Evolutionary conservation across 2,888 invertebrate species (phyloP).

Genomic region (Ethmia dodecea): DNA sequence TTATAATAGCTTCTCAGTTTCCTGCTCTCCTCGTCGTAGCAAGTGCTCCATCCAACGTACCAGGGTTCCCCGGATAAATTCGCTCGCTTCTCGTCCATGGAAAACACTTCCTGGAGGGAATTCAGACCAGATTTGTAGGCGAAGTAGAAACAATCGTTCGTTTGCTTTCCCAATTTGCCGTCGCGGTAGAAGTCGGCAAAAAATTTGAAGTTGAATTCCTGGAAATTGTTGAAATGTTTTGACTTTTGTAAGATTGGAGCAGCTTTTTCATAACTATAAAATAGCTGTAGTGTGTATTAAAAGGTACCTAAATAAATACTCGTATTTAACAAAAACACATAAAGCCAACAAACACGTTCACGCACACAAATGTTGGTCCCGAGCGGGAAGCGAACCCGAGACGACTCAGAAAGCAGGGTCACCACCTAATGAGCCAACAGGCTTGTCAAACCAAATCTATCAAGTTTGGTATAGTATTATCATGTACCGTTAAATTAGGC

Average conservation of each 20-base stretch:
- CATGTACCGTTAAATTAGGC: no score
- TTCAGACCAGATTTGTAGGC: constrained; percentile 93
- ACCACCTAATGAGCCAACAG: no score
- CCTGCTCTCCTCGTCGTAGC: constrained; percentile 89
- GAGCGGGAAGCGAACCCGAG: no score
- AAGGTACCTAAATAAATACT: no score
- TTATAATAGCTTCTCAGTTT: constrained; percentile 86
- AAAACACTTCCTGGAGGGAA: constrained; percentile 87
- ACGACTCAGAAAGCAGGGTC: no score
- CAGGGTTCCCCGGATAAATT: constrained; percentile 81
- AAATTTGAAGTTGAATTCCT: constrained; percentile 88
- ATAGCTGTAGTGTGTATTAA: no score
- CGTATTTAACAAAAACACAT: no score
- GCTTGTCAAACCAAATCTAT: no score
- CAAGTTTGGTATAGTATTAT: no score
- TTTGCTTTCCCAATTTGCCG: constrained; percentile 68
- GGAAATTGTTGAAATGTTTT: constrained; percentile 9
- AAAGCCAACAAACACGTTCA: no score
- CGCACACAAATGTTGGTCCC: no score
- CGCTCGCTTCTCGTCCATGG: constrained; percentile 86
- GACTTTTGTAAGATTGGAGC: neutral
- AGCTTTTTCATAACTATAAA: no score
- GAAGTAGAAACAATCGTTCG: constrained; percentile 92
- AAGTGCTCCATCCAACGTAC: constrained; percentile 95
- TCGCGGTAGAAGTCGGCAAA: constrained; percentile 87